A percentile compares a stretch with the other conserved stretches of the same genome.
Evolutionary conservation across 2,888 invertebrate species (phyloP).

Genomic region (Acheta domesticus): DNA sequence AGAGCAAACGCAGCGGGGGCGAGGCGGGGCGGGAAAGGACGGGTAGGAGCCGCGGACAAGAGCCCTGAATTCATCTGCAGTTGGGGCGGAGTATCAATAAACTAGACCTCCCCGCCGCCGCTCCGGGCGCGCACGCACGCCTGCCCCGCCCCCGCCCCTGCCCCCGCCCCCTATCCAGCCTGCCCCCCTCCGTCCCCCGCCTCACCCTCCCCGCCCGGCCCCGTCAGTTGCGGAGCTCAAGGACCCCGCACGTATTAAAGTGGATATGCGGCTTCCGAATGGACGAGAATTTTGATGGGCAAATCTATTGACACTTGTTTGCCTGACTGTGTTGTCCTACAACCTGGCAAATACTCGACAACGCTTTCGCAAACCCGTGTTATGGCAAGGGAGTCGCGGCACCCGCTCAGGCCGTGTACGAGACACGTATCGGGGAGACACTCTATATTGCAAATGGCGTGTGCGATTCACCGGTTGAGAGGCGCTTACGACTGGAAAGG

Average conservation of each 20-base stretch:
- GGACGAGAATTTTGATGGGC: not conserved
- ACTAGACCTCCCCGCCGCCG: not conserved
- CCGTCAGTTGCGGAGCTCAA: not conserved
- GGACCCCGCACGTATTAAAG: not conserved
- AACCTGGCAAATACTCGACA: not conserved
- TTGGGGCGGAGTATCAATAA: slow-evolving; percentile 1
- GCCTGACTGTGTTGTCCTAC: not conserved
- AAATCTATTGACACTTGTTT: not conserved
- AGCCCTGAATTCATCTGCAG: slow-evolving; percentile 9
- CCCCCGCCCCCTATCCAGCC: not conserved
- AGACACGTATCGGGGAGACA: too few relatives aligned
- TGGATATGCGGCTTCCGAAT: not conserved
- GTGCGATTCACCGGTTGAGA: too few relatives aligned
- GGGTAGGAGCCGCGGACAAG: not conserved
- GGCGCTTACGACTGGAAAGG: too few relatives aligned
- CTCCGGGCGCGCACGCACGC: not conserved
- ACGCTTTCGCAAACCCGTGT: not conserved
- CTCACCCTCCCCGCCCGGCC: too few relatives aligned
- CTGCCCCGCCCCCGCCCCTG: not conserved
- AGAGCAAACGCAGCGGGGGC: not conserved
- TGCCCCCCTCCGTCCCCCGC: not conserved
- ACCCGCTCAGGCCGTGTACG: too few relatives aligned
- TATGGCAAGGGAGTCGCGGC: too few relatives aligned
- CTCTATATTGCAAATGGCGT: too few relatives aligned
- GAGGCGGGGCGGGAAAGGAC: not conserved